These are phyloP conservation scores for Amphimallon solstitiale DNA, from an alignment of 2,888 invertebrate genomes.

Conservation along the genomic window DNA sequence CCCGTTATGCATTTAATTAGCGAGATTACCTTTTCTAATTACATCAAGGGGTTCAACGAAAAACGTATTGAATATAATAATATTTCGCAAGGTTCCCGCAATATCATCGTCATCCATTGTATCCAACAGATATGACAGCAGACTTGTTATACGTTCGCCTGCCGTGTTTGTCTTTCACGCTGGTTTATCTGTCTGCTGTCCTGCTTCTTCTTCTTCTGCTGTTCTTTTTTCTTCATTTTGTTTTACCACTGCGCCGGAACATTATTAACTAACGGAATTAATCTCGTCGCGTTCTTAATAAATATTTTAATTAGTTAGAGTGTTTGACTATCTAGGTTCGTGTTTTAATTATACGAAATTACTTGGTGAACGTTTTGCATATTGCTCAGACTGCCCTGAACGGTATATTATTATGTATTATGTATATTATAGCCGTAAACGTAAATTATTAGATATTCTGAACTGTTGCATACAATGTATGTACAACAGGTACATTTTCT, in stretches of 20 bases:
- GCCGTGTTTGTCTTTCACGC: not conserved
- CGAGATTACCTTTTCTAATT: constrained; percentile 24
- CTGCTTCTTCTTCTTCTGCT: not conserved
- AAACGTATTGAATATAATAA: not conserved
- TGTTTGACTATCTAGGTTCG: not conserved
- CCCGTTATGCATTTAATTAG: constrained; percentile 12
- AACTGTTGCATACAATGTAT: no score
- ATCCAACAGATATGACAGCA: not conserved
- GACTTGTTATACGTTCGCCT: not conserved
- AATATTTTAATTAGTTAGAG: constrained; percentile 28
- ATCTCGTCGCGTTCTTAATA: constrained; percentile 12
- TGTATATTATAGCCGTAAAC: no score
- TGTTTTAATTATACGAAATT: no score
- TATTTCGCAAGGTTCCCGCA: not conserved
- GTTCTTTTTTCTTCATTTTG: not conserved
- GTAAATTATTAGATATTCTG: no score
- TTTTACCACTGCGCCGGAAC: not conserved
- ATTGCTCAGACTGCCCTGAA: no score
- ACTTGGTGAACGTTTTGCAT: no score
- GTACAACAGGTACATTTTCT: no score
- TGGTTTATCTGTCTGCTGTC: not conserved
- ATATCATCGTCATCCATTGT: not conserved
- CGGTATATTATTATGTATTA: no score
- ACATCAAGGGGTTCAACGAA: constrained; percentile 3
- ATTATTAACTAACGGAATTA: constrained; percentile 27